Base-by-base conservation (phyloP, 2,888 invertebrate genomes). In the Diplolepis rosae region DNA sequence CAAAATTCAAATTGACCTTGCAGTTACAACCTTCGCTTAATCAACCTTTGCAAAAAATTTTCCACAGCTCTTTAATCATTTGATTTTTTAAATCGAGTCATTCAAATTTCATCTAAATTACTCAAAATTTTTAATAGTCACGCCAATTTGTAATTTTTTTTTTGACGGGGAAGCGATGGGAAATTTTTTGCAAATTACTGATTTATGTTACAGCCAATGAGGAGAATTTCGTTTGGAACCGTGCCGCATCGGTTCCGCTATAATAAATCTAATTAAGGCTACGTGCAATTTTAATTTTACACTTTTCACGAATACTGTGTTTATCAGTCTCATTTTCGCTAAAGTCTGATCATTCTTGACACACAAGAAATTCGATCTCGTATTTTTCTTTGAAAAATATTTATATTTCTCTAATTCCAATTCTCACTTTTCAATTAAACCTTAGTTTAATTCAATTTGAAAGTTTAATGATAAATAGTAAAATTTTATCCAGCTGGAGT, bases 251-350 rank as follows among this genome's bases (percentile, higher is more conserved):
- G 61, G 39, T 61, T 39, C 39, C 39, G 61, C 18, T 35, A 68
- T 69, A 79, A 77, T 81, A 81, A 75, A 83, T 79, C 78, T 83
- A 83, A 83, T 83, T 81, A 85, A 85, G 82, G 84, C 84, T 85
- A 85, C 77, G 74, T 72, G 65, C 52, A 71, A 68, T 70, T 72
- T 73, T 69, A 77, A 54, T 77, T 77, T 83, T 80, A 83, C 82
- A 81, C 80, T 84, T 82, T 83, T 82, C 83, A 80, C 82, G 82
- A 88, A 88, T 88, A 88, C 88, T 88, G 88, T 88, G 81, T 81
- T 79, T 84, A 85, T 88, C 88, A 88, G 88, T 88, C 88, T 88
- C 88, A 88, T 86, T 79, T 84, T 83, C 76, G 76, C 73, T 80
- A 79, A 71, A 79, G 77, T 69, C 70, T 54, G 71, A 71, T 75